These are phyloP conservation scores for Lydus trimaculatus DNA, from an alignment of 2,888 invertebrate species.

Conservation along the genomic window DNA sequence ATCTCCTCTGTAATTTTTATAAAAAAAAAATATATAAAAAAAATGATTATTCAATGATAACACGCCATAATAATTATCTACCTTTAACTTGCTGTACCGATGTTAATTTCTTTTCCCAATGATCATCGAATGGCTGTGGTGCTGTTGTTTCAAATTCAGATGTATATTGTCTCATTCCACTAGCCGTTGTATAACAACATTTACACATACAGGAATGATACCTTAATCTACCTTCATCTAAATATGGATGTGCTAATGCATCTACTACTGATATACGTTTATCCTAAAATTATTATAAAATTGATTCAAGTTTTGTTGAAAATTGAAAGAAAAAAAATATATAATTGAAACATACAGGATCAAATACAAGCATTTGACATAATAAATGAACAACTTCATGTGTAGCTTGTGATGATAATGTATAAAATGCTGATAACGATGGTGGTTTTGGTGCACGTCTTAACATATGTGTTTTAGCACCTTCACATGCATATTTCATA, in stretches of 20 bases:
- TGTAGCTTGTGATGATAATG: constrained; percentile 87
- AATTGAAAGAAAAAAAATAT: constrained; percentile 6
- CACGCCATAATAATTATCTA: constrained; percentile 55
- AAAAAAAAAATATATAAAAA: constrained; percentile 26
- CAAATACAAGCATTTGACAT: constrained; percentile 97
- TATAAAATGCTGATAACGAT: constrained; percentile 88
- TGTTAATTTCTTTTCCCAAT: constrained; percentile 95
- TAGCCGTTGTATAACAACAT: constrained; percentile 88
- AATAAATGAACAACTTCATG: constrained; percentile 98
- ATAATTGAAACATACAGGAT: constrained; percentile 81
- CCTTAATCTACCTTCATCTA: constrained; percentile 96
- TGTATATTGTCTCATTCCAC: constrained; percentile 85
- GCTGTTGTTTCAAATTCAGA: constrained; percentile 93
- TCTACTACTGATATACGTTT: constrained; percentile 95
- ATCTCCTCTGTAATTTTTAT: constrained; percentile 84
- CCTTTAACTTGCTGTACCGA: constrained; percentile 96
- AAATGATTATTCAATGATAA: constrained; percentile 13
- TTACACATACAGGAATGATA: constrained; percentile 99
- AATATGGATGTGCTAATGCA: constrained; percentile 95
- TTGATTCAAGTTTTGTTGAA: background rate
- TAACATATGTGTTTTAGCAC: constrained; percentile 91
- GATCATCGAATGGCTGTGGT: constrained; percentile 90
- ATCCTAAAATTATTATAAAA: constrained; percentile 67
- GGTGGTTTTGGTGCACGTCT: constrained; percentile 87
- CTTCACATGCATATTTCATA: constrained; percentile 97